Conservation (phyloP, 2,888 invertebrate species). For the Galerucella calmariensis region DNA sequence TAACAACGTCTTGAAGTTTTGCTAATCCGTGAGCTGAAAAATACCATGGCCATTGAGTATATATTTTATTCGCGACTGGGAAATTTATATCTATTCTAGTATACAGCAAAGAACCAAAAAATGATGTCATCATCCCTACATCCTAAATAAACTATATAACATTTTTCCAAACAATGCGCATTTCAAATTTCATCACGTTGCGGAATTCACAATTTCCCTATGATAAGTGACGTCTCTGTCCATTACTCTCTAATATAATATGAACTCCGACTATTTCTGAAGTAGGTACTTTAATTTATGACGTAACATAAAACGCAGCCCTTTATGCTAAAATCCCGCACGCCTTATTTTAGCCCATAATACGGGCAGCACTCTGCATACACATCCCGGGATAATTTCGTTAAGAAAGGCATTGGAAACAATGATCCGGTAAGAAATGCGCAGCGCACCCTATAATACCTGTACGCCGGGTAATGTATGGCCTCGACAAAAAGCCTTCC, state of each 20-base stretch:
- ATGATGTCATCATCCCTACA: too few species aligned
- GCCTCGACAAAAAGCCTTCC: constrained; percentile 47
- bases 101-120: too few species aligned
- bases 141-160: background rate
- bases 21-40: too few species aligned
- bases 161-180: background rate
- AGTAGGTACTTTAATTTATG: constrained; percentile 38
- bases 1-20: too few species aligned
- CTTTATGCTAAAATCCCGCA: constrained; percentile 28
- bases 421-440: constrained; percentile 51
- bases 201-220: background rate
- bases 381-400: constrained; percentile 51
- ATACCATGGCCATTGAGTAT: too few species aligned
- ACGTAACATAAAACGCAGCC: constrained; percentile 36
- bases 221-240: constrained; percentile 1
- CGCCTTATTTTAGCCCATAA: constrained; percentile 44
- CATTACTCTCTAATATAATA: constrained; percentile 23
- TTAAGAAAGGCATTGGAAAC: constrained; percentile 52
- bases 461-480: constrained; percentile 47
- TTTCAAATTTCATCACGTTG: background rate
- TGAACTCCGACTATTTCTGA: constrained; percentile 23
- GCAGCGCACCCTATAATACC: constrained; percentile 48
- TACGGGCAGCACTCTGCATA: constrained; percentile 46
- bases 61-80: too few species aligned
- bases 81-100: too few species aligned